Evolutionary conservation across 1,140 invertebrate species (phyloP), one percentile per base, ranked within the genome.

Genomic region (Tetranychus cinnabarinus): DNA sequence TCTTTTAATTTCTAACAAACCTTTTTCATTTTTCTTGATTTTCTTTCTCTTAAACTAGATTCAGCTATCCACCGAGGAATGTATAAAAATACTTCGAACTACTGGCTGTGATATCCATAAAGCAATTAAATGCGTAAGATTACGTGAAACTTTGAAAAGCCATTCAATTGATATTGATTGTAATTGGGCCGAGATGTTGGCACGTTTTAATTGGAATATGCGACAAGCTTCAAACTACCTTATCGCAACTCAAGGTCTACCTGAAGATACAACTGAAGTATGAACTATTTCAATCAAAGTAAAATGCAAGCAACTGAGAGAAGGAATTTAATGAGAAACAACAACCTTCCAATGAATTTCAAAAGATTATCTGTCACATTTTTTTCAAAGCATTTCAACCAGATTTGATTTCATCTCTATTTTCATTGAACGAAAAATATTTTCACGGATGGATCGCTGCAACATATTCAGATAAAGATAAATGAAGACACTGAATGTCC

Each of bases 51-150:
- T n/a, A 52, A 52, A 69, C 67, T 3, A 61, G 59, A 12, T 50
- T n/a, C 72, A 89, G 79, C 82, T 85, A 12, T 80, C 80, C 0
- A 79, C 81, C 0, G 82, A 84, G 63, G 81, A 84, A 56, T 92
- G 88, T 68, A 71, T 90, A 6, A 74, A 78, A 60, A 85, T 86
- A 0, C 70, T 95, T 3, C 83, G 90, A 66, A 79, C 83, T 42
- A 83, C 84, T 31, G 79, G 84, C 61, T 92, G 89, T 87, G 83
- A 92, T 68, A 82, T 92, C 0, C 80, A 89, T 65, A 81, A 82
- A 37, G 88, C 87, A 1, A 89, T 92, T 54, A 95, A 95, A 69
- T 72, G 88, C 39, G 78, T 85, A 31, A 31, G 58, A 56, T 56
- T 64, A n/a, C 45, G 63, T 31, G 54, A 62, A 62, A 37, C 56